Conservation (phyloP, 2,888 invertebrate species). For the Drosophila monieri region DNA sequence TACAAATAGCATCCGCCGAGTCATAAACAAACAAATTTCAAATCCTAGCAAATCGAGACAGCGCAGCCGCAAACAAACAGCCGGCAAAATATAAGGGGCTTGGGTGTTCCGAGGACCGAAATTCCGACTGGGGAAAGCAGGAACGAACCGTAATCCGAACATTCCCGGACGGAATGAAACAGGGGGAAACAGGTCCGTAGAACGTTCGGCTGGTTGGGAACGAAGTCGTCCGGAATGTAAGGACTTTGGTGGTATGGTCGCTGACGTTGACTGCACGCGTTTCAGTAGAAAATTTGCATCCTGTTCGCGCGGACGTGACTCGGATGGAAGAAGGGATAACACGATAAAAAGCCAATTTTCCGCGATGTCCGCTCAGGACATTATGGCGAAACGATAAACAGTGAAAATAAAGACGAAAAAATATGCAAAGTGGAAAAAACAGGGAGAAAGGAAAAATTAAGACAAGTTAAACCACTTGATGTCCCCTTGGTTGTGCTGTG, state of each 20-base stretch:
- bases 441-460: constrained; percentile 35
- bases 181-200: constrained; percentile 5
- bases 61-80: constrained; percentile 43
- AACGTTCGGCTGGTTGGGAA: constrained; percentile 17
- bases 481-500: constrained; percentile 37
- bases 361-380: constrained; percentile 39
- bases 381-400: constrained; percentile 30
- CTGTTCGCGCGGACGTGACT: constrained; percentile 68
- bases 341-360: constrained; percentile 43
- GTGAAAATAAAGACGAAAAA: constrained; percentile 25
- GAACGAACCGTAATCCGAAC: constrained; percentile 5
- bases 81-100: constrained; percentile 14
- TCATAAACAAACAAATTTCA: constrained; percentile 38
- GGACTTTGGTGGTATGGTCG: constrained; percentile 41
- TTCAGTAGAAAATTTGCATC: constrained; percentile 74
- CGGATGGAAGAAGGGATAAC: constrained; percentile 32
- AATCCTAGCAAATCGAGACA: constrained; percentile 22
- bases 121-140: constrained; percentile 29
- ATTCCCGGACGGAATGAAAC: constrained; percentile 6
- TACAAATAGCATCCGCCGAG: constrained; percentile 39
- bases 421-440: constrained; percentile 27
- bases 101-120: constrained; percentile 4
- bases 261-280: constrained; percentile 48
- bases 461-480: constrained; percentile 49
- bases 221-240: constrained; percentile 16